phyloP scores from a whole-genome alignment of 2,113 vertebrate genomes.

The Xenopus borealis region DNA sequence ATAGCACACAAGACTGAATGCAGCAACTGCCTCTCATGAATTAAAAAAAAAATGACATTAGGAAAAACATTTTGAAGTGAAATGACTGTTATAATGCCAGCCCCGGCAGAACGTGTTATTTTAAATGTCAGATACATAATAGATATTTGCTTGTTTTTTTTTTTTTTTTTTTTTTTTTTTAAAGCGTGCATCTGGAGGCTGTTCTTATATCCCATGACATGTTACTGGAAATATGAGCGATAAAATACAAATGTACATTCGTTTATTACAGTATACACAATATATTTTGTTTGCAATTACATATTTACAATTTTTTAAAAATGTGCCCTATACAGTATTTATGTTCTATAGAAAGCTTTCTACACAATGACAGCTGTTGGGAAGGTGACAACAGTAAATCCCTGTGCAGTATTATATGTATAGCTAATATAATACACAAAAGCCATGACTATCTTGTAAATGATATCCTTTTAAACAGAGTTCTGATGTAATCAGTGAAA shows the following conservation, averaged over 20 bases:
- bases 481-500: too few relatives aligned
- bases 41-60: slow-evolving; percentile 74
- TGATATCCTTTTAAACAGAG: too few relatives aligned
- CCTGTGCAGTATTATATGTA: too few relatives aligned
- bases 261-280: too few relatives aligned
- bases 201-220: slow-evolving; percentile 65
- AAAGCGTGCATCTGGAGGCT: slow-evolving; percentile 64
- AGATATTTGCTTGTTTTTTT: slow-evolving; percentile 64
- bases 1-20: slow-evolving; percentile 62
- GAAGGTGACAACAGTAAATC: too few relatives aligned
- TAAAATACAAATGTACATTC: background rate
- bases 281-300: too few relatives aligned
- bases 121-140: slow-evolving; percentile 78
- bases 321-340: too few relatives aligned
- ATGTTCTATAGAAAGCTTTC: too few relatives aligned
- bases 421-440: too few relatives aligned
- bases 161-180: slow-evolving; percentile 49
- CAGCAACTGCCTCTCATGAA: slow-evolving; percentile 72
- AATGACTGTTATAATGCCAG: slow-evolving; percentile 82
- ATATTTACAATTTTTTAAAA: too few relatives aligned
- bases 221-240: slow-evolving; percentile 51
- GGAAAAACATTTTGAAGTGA: slow-evolving; percentile 86
- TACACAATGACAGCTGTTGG: too few relatives aligned
- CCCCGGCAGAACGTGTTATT: slow-evolving; percentile 75
- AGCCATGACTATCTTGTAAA: too few relatives aligned